These are phyloP conservation scores for Lasioglossum villosulum DNA, from an alignment of 2,888 invertebrate species.

Conservation along the genomic window DNA sequence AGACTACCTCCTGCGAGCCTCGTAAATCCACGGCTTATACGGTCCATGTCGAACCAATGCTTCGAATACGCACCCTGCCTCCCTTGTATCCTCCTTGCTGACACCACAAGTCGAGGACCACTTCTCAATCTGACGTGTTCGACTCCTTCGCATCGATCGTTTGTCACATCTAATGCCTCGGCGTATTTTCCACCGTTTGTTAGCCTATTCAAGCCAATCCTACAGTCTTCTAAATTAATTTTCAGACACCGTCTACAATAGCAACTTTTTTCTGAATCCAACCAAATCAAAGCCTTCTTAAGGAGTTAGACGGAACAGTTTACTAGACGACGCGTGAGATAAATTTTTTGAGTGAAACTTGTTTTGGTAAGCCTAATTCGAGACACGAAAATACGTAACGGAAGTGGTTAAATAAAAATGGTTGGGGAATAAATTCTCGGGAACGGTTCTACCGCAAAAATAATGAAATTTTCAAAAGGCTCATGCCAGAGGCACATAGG, in stretches of 20 bases:
- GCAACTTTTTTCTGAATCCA: neutral
- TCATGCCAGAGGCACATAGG: too few relatives aligned
- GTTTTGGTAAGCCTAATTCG: too few relatives aligned
- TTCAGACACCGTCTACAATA: neutral
- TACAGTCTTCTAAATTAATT: neutral
- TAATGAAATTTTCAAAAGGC: too few relatives aligned
- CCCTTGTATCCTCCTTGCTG: conserved; percentile 5
- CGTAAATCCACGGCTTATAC: conserved; percentile 79
- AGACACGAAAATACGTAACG: too few relatives aligned
- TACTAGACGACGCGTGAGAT: neutral
- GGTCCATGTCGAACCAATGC: conserved; percentile 52
- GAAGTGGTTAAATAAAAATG: too few relatives aligned
- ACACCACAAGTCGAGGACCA: conserved; percentile 10
- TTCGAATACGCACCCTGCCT: conserved; percentile 32
- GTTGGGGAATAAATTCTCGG: too few relatives aligned
- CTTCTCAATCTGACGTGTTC: conserved; percentile 25
- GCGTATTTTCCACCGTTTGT: conserved; percentile 24
- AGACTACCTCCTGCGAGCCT: conserved; percentile 71
- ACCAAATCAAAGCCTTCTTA: neutral
- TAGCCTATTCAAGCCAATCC: neutral
- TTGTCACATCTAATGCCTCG: conserved; percentile 46
- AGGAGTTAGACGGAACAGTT: neutral
- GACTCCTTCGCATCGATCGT: conserved; percentile 43
- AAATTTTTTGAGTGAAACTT: too few relatives aligned
- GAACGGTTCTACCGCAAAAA: too few relatives aligned